A percentile compares a stretch with the other conserved stretches of the same genome.
phyloP scores from a whole-genome alignment of 2,797 vertebrate genomes.

The Cephalopachus bancanus region DNA sequence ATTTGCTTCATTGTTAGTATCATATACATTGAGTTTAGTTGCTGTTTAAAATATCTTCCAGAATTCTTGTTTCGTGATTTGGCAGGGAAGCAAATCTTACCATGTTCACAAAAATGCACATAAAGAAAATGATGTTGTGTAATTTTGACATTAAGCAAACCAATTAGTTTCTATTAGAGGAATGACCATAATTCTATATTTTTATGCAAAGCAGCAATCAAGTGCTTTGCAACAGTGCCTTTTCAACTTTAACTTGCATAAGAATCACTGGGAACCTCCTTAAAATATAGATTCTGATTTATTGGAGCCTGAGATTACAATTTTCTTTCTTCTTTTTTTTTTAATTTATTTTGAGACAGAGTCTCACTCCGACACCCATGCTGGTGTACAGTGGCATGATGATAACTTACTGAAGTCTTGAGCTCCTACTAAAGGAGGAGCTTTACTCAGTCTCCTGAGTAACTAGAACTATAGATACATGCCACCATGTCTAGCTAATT shows the following conservation, averaged over 20 bases:
- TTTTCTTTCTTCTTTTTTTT: neutral
- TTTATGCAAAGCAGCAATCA: neutral
- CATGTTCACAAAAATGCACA: neutral
- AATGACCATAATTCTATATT: neutral
- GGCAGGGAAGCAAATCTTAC: neutral
- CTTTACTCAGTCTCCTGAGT: too few relatives aligned
- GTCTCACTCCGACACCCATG: too few relatives aligned
- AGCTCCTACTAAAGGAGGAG: too few relatives aligned
- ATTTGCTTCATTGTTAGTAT: neutral
- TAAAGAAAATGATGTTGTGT: neutral
- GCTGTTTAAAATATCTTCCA: constrained; percentile 7
- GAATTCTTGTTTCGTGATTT: neutral
- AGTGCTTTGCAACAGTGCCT: neutral
- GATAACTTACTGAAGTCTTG: too few relatives aligned
- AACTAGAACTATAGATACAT: too few relatives aligned
- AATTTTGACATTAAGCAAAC: neutral
- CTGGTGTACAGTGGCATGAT: too few relatives aligned
- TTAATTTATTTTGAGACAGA: too few relatives aligned
- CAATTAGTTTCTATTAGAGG: neutral
- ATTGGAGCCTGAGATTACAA: neutral
- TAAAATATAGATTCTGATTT: neutral
- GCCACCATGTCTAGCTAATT: too few relatives aligned
- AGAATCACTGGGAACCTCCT: neutral
- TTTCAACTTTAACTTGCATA: neutral
- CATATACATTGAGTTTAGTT: neutral